Evolutionary conservation across 2,797 vertebrate species (phyloP), one percentile per base, ranked within the genome.

Genomic region (Prionace glauca): DNA sequence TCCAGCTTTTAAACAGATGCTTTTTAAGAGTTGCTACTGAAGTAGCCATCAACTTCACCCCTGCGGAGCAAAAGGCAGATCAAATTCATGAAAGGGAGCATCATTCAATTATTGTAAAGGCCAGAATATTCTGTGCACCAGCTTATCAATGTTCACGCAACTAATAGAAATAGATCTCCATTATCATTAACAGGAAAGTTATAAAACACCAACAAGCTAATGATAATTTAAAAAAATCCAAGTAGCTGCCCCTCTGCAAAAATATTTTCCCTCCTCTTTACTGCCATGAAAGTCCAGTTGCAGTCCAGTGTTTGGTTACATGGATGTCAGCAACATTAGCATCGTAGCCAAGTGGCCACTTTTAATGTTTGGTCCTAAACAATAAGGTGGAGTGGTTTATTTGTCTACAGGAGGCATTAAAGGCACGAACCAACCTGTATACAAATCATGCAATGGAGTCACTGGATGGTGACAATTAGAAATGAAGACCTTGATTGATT

Each of bases 1-100:
- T 81, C 14, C 77, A 81, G 77, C n/a, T 36, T 81, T 81, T 36
- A 81, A 81, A 81, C 41, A 81, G n/a, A 16, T 7, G n/a, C 14
- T n/a, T 81, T 81, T 81, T 81, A 36, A 41, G n/a, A 16, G 16
- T 81, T 81, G 77, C 0, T 81, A 81, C 77, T 41, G 77, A 81
- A 18, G 77, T 18, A 81, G 77, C 12, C 77, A 81, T 16, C 14
- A 36, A 81, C 36, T 41, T 81, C 77, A 81, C 77, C 77, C 72
- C 77, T 81, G n/a, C 14, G 77, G 36, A n/a, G 77, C n/a, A 81
- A 81, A 81, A 81, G n/a, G 77, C 77, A 81, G n/a, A 81, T 81
- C 77, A 81, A 81, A 81, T 81, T 81, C 77, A 36, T 81, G 77
- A 36, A 20, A 36, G 77, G 5, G 12, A 79, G 77, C 36, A 14